Base-by-base conservation (phyloP, 2,113 vertebrate genomes). In the Siphamia tubifer region DNA sequence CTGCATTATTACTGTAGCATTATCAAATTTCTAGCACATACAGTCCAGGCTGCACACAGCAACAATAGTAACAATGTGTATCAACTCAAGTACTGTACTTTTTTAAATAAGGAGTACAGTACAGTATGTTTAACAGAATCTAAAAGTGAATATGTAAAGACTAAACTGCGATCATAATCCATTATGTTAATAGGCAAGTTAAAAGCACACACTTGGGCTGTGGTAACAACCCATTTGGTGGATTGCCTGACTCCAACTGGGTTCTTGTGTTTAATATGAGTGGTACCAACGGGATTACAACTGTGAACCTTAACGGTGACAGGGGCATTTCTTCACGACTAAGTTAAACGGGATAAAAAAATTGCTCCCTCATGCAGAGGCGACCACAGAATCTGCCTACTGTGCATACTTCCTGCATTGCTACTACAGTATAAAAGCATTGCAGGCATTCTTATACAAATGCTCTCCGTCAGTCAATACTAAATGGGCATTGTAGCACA, bases 341-440 rank as follows among this genome's bases (percentile, higher is more conserved):
- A 74, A 51, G 54, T 53, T 67, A 39, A 24, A 63, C 19, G 13
- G 25, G 36, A 35, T 45, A 77, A 79, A 52, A 67, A 10, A 68
- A 79, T 40, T 54, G 62, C 30, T 68, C 32, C 39, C 74, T 74
- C 60, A 56, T 62, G 43, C 27, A 38, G 38, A 74, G 32, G 55
- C 31, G 52, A 52, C 64, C n/a, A 36, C 28, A 71, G 34, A 62
- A 77, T 71, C 48, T 81, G 74, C 65, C 49, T 61, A 61, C 38
- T 16, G 34, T 68, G 77, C 63, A 69, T 25, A 63, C 45, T 60
- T 68, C 35, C 54, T 49, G 66, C 68, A 65, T 38, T 39, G 51
- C 56, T 31, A 55, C 57, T 8, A n/a, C n/a, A n/a, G n/a, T n/a
- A 74, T 49, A 72, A 68, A 67, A 68, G 56, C 53, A 13, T 43